These are phyloP conservation scores for Sialia sialis DNA, from an alignment of 2,113 vertebrate genomes.

Conservation along the genomic window DNA sequence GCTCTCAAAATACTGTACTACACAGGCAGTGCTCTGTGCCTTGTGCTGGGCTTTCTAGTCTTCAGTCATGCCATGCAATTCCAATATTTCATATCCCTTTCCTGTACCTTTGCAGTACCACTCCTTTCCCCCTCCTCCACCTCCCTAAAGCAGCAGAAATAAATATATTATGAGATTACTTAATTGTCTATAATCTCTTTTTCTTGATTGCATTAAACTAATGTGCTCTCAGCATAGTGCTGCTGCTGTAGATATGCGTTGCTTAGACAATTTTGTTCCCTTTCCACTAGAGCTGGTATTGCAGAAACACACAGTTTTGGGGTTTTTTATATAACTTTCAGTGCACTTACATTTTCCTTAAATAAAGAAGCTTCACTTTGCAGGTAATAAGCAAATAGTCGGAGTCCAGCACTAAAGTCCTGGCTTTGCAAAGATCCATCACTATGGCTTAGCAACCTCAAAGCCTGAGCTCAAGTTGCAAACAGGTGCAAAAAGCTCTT, in stretches of 20 bases:
- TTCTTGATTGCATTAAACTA: background rate
- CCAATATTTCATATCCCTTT: background rate
- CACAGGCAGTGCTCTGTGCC: background rate
- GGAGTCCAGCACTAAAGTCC: background rate
- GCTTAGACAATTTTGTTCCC: background rate
- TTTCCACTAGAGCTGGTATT: background rate
- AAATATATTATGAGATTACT: background rate
- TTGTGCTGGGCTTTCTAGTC: background rate
- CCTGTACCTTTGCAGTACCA: background rate
- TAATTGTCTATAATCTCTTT: background rate
- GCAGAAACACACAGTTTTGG: background rate
- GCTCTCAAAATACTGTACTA: background rate
- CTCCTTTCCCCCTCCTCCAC: fast-evolving
- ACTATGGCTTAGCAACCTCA: slow-evolving; percentile 27
- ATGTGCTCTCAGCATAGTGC: background rate
- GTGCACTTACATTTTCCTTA: background rate
- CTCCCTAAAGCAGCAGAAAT: background rate
- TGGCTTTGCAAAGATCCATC: background rate
- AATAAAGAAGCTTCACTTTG: background rate
- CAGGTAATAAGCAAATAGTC: background rate
- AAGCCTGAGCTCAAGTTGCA: background rate
- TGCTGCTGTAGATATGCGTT: background rate
- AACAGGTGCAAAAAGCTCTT: background rate
- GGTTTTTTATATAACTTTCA: background rate
- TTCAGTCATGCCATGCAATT: background rate